phyloP scores from a whole-genome alignment of 2,113 vertebrate species.

The Riparia riparia region DNA sequence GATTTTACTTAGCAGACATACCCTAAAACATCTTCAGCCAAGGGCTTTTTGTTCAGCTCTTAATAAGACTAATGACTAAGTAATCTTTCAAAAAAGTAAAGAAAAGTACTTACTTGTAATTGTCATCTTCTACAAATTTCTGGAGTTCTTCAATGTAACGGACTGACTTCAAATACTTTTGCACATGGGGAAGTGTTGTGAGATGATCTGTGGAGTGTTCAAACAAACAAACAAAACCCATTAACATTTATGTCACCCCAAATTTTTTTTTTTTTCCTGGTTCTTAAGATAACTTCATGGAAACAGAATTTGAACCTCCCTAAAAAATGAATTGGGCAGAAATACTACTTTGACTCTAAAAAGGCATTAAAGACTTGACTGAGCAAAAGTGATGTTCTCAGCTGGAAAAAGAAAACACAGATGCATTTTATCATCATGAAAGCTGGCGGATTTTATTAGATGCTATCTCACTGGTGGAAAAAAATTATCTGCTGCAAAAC shows the following conservation, averaged over 20 bases:
- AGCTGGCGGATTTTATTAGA: not conserved
- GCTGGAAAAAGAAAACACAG: not conserved
- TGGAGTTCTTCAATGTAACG: slow-evolving; percentile 96
- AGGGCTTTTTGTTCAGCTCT: not conserved
- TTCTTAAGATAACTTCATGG: not conserved
- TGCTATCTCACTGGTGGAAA: not conserved
- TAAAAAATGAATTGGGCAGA: not conserved
- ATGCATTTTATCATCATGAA: not conserved
- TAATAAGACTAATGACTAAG: not conserved
- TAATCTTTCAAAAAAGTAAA: not conserved
- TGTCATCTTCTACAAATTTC: slow-evolving; percentile 96
- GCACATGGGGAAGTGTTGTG: slow-evolving; percentile 88
- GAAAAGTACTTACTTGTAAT: slow-evolving; percentile 89
- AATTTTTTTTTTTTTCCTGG: not conserved
- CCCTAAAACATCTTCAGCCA: not conserved
- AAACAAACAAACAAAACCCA: not conserved
- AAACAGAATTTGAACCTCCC: not conserved
- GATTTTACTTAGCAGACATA: not conserved
- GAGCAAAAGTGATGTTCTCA: not conserved
- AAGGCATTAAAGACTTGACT: not conserved
- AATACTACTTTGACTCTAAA: not conserved
- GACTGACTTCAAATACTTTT: slow-evolving; percentile 94
- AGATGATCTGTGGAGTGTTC: slow-evolving; percentile 82
- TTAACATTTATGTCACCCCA: not conserved
- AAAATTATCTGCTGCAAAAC: not conserved